Evolutionary conservation across 2,888 invertebrate genomes (phyloP).

Genomic region (Lepetodrilus schrolli): DNA sequence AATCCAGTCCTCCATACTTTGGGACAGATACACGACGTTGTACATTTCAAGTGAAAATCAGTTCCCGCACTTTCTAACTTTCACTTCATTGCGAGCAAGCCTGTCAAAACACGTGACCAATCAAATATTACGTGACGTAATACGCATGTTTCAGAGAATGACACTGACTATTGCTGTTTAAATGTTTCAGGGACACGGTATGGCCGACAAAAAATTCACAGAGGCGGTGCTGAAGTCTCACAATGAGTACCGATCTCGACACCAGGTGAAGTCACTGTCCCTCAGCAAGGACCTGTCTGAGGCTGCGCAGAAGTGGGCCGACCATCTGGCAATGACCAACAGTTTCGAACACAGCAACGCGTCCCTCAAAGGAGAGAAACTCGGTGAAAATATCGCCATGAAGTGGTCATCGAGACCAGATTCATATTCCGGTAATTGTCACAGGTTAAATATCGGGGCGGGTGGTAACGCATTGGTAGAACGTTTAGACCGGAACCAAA

Average conservation of each 20-base stretch:
- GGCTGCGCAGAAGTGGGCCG: slow-evolving; percentile 86
- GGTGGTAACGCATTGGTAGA: no score
- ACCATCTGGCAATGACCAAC: slow-evolving; percentile 87
- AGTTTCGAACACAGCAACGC: slow-evolving; percentile 85
- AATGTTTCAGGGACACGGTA: slow-evolving; percentile 41
- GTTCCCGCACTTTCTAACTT: no score
- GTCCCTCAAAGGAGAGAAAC: slow-evolving; percentile 83
- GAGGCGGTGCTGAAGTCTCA: slow-evolving; percentile 66
- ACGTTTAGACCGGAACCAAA: no score
- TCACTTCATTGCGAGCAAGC: no score
- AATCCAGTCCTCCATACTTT: no score
- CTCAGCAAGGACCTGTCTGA: slow-evolving; percentile 68
- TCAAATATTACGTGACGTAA: no score
- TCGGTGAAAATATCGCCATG: slow-evolving; percentile 71
- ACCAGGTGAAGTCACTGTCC: slow-evolving; percentile 66
- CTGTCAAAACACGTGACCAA: no score
- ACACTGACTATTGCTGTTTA: no score
- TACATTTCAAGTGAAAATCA: no score
- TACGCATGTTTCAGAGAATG: no score
- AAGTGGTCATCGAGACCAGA: slow-evolving; percentile 65
- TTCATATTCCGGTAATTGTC: slow-evolving; percentile 66
- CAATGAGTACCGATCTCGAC: slow-evolving; percentile 68
- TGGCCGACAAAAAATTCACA: slow-evolving; percentile 57
- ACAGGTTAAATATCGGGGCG: no score
- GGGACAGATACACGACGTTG: no score